Percentiles rank a stretch among this genome's conserved stretches.
phyloP scores from a whole-genome alignment of 2,888 invertebrate genomes.

The Pycnomerus fuliginosus region DNA sequence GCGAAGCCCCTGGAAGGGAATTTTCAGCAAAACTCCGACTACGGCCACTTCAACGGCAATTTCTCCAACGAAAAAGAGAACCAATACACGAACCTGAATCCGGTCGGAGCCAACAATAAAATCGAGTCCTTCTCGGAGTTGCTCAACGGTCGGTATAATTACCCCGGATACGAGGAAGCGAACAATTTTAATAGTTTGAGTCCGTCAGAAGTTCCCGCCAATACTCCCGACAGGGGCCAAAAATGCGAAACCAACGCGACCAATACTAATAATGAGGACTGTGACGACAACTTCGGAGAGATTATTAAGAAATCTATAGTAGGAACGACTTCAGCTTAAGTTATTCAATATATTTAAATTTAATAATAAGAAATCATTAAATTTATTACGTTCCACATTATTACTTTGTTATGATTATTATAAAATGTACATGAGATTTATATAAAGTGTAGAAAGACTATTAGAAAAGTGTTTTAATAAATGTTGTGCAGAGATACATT shows the following conservation, averaged over 20 bases:
- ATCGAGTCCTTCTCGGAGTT: constrained; percentile 70
- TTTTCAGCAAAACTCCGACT: constrained; percentile 53
- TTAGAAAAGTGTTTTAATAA: constrained; percentile 54
- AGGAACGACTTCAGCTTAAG: constrained; percentile 82
- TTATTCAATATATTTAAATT: constrained; percentile 24
- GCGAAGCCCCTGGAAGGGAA: constrained; percentile 30
- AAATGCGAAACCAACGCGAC: constrained; percentile 39
- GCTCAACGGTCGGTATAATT: constrained; percentile 59
- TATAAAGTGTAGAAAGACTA: constrained; percentile 51
- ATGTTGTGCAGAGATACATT: constrained; percentile 51
- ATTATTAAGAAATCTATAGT: constrained; percentile 92
- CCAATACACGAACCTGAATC: constrained; percentile 69
- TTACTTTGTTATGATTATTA: constrained; percentile 37
- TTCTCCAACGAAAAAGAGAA: constrained; percentile 50
- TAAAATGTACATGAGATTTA: constrained; percentile 51
- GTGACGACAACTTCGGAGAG: constrained; percentile 82
- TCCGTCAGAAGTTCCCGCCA: constrained; percentile 33
- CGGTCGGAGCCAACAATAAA: constrained; percentile 67
- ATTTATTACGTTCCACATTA: constrained; percentile 51
- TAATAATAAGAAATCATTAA: constrained; percentile 29
- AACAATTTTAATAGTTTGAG: constrained; percentile 48
- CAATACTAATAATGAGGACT: constrained; percentile 43
- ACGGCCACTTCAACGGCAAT: constrained; percentile 57
- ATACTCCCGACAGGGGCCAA: constrained; percentile 28
- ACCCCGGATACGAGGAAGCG: constrained; percentile 58